Percentiles rank a stretch among this genome's conserved stretches.
These are phyloP conservation scores for Homarus gammarus DNA, from an alignment of 2,888 invertebrate species.

Conservation along the genomic window DNA sequence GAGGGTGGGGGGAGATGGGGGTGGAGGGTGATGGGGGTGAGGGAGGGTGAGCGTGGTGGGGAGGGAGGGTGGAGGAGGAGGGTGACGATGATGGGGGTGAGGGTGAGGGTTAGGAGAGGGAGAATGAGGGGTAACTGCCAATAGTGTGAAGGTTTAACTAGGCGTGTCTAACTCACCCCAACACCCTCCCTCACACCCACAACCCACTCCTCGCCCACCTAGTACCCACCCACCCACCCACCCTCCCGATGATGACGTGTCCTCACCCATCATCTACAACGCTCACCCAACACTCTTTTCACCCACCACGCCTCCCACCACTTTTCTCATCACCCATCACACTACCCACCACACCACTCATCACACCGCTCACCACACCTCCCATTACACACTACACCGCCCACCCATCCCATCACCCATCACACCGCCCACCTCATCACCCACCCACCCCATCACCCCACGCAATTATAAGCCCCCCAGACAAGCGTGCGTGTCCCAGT, in stretches of 20 bases:
- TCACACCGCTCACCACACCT: background rate
- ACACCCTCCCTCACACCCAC: background rate
- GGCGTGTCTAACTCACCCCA: background rate
- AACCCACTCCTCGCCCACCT: background rate
- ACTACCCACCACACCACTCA: background rate
- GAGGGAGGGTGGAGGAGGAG: background rate
- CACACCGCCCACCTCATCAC: background rate
- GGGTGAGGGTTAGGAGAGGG: background rate
- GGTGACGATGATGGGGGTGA: background rate
- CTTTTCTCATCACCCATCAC: no score
- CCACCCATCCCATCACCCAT: background rate
- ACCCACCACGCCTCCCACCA: no score
- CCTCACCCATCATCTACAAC: background rate
- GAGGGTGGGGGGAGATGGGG: background rate
- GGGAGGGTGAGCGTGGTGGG: background rate
- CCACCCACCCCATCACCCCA: background rate
- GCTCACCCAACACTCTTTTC: no score
- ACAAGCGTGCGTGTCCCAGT: conserved; percentile 35
- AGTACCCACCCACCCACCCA: background rate
- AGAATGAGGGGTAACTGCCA: background rate
- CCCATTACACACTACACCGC: background rate
- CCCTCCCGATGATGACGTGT: background rate
- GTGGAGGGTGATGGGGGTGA: background rate
- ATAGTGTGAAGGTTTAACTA: conserved; percentile 23
- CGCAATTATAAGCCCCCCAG: conserved; percentile 36